phyloP scores from a whole-genome alignment of 2,113 vertebrate species.

The Semnornis frantzii region DNA sequence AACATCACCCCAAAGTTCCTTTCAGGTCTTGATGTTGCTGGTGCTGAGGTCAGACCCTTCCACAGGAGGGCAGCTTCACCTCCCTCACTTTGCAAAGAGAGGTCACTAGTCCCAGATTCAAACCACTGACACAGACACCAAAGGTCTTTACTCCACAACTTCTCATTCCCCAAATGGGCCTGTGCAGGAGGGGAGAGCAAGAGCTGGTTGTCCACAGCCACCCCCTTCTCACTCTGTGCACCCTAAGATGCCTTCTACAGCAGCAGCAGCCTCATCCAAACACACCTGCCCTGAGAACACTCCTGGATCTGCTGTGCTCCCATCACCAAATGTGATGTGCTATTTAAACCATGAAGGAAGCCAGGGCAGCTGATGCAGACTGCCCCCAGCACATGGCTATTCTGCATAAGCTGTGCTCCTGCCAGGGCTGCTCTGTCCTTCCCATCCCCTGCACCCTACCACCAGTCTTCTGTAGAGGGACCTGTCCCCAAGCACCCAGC shows the following conservation, averaged over 20 bases:
- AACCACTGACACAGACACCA: not conserved
- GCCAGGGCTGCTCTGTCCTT: not conserved
- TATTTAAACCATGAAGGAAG: not conserved
- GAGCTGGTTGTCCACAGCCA: not conserved
- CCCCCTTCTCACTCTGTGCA: not conserved
- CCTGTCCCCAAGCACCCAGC: not conserved
- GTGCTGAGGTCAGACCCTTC: not conserved
- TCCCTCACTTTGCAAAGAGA: not conserved
- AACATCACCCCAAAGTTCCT: not conserved
- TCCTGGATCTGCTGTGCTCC: not conserved
- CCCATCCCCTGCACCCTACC: not conserved
- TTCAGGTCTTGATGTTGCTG: not conserved
- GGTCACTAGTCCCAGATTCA: not conserved
- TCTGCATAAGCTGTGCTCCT: not conserved
- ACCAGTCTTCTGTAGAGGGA: not conserved
- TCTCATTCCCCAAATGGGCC: not conserved
- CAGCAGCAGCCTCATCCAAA: not conserved
- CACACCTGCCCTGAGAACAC: not conserved
- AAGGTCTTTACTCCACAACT: not conserved
- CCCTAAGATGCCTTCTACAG: not conserved
- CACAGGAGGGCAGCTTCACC: not conserved
- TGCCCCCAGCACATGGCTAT: not conserved
- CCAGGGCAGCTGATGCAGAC: not conserved
- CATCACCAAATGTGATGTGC: not conserved
- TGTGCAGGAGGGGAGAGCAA: not conserved